These are phyloP conservation scores for Pterois miles DNA, from an alignment of 2,797 vertebrate species.

Conservation along the genomic window DNA sequence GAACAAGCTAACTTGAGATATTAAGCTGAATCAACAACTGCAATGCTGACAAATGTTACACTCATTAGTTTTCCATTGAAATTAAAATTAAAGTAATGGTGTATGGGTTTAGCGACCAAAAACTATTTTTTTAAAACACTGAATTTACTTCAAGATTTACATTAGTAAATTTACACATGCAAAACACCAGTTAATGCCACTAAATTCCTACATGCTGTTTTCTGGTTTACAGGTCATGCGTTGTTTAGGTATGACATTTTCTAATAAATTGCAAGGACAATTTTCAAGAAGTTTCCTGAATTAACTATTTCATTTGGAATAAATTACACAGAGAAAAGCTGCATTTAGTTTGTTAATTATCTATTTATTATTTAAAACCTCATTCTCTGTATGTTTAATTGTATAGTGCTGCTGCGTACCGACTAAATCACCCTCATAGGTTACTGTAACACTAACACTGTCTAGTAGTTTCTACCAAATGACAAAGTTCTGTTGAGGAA, in stretches of 20 bases:
- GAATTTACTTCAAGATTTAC: no score
- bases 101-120: no score
- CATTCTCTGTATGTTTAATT: not conserved
- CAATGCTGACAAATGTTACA: not conserved
- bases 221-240: not conserved
- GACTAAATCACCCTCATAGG: not conserved
- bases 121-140: no score
- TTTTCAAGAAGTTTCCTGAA: not conserved
- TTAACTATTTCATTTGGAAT: accelerated
- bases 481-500: not conserved
- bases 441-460: not conserved
- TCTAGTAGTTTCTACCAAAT: not conserved
- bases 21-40: not conserved
- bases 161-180: no score
- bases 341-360: no score
- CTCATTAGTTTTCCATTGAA: not conserved
- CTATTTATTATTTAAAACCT: not conserved
- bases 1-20: not conserved
- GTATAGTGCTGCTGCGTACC: not conserved
- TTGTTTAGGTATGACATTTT: not conserved
- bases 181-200: not conserved
- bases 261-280: accelerated
- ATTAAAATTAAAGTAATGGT: no score
- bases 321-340: not conserved
- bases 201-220: not conserved